Conservation (phyloP, 1,140 invertebrate species). For the Onthophagus taurus region DNA sequence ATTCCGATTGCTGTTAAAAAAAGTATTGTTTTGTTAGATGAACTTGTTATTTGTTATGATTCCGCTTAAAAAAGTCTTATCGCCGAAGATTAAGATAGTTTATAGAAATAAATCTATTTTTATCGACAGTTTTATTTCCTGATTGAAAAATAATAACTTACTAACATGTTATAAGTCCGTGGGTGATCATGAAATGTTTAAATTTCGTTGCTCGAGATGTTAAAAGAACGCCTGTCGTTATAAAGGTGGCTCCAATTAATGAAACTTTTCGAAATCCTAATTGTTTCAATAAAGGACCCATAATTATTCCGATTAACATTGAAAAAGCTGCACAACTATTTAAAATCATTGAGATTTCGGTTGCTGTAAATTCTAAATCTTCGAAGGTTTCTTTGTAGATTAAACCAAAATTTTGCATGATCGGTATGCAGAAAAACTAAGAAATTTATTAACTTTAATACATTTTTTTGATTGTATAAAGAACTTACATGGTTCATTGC, state of each 20-base stretch:
- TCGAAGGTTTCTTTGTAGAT: conserved; percentile 52
- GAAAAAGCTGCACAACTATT: conserved; percentile 56
- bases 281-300: conserved; percentile 52
- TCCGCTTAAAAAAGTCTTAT: too few relatives aligned
- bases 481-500: conserved; percentile 7
- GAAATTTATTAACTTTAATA: conserved; percentile 14
- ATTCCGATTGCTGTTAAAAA: conserved; percentile 44
- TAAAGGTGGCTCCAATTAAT: conserved; percentile 44
- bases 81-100: too few relatives aligned
- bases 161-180: conserved; percentile 55
- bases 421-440: conserved; percentile 50
- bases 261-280: conserved; percentile 56
- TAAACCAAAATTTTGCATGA: conserved; percentile 57
- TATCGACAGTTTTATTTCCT: too few relatives aligned
- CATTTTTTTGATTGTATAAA: neutral
- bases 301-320: conserved; percentile 48
- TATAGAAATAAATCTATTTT: too few relatives aligned
- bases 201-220: conserved; percentile 51
- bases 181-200: conserved; percentile 47
- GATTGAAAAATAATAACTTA: conserved; percentile 36
- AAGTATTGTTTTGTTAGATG: too few relatives aligned
- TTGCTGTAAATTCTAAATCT: conserved; percentile 46
- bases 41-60: too few relatives aligned
- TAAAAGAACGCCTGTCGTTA: conserved; percentile 43
- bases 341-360: conserved; percentile 53